A percentile compares a stretch with the other conserved stretches of the same genome.
Conservation (phyloP, 2,888 invertebrate species). For the Clusia tigrina region DNA sequence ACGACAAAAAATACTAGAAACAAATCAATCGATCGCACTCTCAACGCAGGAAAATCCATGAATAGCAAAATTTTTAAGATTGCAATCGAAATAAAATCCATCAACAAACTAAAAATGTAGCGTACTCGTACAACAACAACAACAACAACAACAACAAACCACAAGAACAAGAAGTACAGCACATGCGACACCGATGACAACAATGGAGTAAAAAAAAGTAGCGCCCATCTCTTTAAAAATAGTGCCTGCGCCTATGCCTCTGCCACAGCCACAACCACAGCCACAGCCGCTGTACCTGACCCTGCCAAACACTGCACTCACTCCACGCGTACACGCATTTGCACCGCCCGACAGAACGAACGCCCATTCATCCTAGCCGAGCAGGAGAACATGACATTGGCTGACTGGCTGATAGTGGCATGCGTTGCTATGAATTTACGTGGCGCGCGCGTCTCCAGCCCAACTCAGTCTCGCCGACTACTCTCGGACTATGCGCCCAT, state of each 20-base stretch:
- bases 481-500: background rate
- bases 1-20: background rate
- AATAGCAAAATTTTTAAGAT: background rate
- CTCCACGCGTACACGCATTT: background rate
- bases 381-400: background rate
- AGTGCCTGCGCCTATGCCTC: no score
- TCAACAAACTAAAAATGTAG: background rate
- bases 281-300: no score
- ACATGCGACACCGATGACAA: background rate
- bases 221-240: no score
- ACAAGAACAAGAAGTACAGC: background rate
- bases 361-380: background rate
- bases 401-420: background rate
- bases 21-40: background rate
- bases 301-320: background rate
- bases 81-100: background rate
- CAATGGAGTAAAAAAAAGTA: background rate
- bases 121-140: background rate
- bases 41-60: background rate
- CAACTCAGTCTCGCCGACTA: background rate
- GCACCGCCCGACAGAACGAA: conserved; percentile 3
- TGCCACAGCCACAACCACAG: no score
- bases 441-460: conserved; percentile 9
- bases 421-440: background rate
- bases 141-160: background rate